Conservation (phyloP, 2,113 vertebrate genomes). For the Tichodroma muraria region DNA sequence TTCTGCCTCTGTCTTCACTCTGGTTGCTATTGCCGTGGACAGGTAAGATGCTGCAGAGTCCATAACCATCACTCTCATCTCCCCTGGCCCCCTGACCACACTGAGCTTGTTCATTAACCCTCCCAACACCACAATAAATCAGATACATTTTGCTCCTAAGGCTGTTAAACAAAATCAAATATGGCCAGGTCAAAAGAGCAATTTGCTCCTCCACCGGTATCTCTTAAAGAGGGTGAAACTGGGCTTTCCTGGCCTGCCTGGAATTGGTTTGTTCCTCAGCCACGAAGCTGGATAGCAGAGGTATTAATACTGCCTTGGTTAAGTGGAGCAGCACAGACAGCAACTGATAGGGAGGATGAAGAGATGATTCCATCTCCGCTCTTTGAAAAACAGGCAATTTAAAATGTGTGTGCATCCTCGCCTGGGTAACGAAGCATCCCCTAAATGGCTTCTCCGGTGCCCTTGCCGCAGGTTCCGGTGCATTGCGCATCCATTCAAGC, state of each 20-base stretch:
- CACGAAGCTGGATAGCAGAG: not conserved
- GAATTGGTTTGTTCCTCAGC: not conserved
- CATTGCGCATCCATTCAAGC: constrained; percentile 88
- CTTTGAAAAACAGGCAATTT: rapidly evolving
- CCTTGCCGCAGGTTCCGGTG: constrained; percentile 78
- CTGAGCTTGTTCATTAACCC: not conserved
- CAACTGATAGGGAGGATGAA: not conserved
- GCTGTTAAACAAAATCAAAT: not conserved
- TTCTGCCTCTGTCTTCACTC: constrained; percentile 90
- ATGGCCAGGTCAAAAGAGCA: not conserved
- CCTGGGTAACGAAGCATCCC: not conserved
- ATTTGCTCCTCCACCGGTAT: not conserved
- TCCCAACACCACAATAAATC: not conserved
- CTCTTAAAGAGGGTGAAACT: not conserved
- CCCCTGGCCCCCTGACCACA: too few relatives aligned
- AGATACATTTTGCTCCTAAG: not conserved
- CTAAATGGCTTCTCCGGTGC: rapidly evolving
- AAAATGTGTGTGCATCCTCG: rapidly evolving
- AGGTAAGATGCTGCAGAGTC: constrained; percentile 70
- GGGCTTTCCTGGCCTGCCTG: not conserved
- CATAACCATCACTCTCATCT: not conserved
- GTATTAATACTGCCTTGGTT: not conserved
- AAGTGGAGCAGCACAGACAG: not conserved
- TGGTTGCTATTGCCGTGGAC: constrained; percentile 90
- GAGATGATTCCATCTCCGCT: too few relatives aligned